Base-by-base conservation (phyloP, 2,113 vertebrate species). In the Bombycilla garrulus region DNA sequence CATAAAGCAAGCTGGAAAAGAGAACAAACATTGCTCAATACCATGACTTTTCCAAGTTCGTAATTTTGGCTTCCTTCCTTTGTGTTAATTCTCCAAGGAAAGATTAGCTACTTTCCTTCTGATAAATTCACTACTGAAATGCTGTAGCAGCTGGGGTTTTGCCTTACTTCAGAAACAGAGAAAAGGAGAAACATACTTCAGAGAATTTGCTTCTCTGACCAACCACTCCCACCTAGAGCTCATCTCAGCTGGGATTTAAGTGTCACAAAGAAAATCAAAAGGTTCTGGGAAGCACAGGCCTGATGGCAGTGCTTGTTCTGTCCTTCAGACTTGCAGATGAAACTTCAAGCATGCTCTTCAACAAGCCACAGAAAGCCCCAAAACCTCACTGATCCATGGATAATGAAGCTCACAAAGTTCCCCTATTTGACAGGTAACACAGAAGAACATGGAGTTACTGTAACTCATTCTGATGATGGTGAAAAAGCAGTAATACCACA, bases 241-340 rank as follows among this genome's bases (percentile, higher is more conserved):
- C 74, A 86, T 58, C 74, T 83, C 88, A 67, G 50, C 45, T 88
- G 88, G 95, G 91, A 94, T 86, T 93, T 88, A 73, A 95, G 73
- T 28, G 66, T 64, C 92, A 82, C 58, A 69, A 48, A 69, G 86
- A 85, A 88, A 93, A 90, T 11, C 57, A 79, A 87, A 93, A 92
- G 57, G 73, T 87, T 97, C 96, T 95, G 94, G 73, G 95, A 94
- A 96, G 74, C 67, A 69, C 33, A 86, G 9, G 64, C 42, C 54
- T 80, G 47, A 44, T 28, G 33, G 50, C 64, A 74, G n/a, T 20
- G 28, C 66, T 89, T 48, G 12, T 67, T 84, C 40, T 80, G 26
- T 67, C 65, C 83, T 89, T 93, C 28, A 54, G 56, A 45, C 23
- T 72, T 79, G 44, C 70, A 85, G 74, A 77, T 26, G 36, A 38